These are phyloP conservation scores for Aphaenogaster ashmeadi DNA, from an alignment of 1,140 invertebrate species.

Conservation along the genomic window DNA sequence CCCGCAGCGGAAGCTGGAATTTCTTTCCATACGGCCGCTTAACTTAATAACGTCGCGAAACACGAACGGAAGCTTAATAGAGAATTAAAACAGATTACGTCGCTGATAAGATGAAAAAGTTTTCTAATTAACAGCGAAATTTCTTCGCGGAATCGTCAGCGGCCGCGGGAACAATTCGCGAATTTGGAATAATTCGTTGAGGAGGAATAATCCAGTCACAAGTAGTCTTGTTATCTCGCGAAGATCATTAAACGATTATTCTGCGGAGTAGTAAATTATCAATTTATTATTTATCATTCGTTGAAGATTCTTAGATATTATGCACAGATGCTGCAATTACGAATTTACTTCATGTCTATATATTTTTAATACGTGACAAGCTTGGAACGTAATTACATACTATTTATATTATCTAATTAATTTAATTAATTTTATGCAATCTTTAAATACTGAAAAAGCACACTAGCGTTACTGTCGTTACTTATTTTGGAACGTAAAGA, in stretches of 20 bases:
- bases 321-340: background rate
- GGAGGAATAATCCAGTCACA: constrained; percentile 25
- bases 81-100: constrained; percentile 46
- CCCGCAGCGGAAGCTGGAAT: background rate
- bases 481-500: background rate
- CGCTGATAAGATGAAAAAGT: constrained; percentile 53
- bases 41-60: constrained; percentile 33
- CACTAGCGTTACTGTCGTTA: background rate
- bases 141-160: constrained; percentile 41
- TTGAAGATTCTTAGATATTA: background rate
- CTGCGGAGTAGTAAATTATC: constrained; percentile 21
- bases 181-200: constrained; percentile 52
- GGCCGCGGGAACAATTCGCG: constrained; percentile 37
- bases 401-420: background rate
- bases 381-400: background rate
- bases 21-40: constrained; percentile 16
- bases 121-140: constrained; percentile 61
- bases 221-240: constrained; percentile 29
- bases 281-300: constrained; percentile 18
- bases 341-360: background rate
- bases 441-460: background rate
- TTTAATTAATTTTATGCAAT: background rate
- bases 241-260: constrained; percentile 38
- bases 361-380: background rate
- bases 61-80: constrained; percentile 38